These are phyloP conservation scores for Iselma pallidipennis DNA, from an alignment of 2,888 invertebrate species.

Conservation along the genomic window DNA sequence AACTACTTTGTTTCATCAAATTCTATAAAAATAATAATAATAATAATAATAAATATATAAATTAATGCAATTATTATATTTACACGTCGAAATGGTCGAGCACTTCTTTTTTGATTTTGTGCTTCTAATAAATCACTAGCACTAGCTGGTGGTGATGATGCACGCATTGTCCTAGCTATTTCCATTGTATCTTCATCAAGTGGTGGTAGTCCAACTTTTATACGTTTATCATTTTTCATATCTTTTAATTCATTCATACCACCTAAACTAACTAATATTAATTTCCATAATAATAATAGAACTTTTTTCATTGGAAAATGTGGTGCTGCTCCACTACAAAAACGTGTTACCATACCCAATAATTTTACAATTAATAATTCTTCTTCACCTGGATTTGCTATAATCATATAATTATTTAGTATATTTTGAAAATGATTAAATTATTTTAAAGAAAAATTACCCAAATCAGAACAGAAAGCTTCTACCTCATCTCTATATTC, in stretches of 20 bases:
- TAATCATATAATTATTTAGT: slow-evolving; percentile 17
- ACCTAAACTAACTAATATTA: slow-evolving; percentile 88
- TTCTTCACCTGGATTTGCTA: slow-evolving; percentile 67
- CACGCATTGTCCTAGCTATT: slow-evolving; percentile 91
- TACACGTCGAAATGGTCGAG: slow-evolving; percentile 70
- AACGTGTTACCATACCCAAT: slow-evolving; percentile 93
- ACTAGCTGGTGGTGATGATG: slow-evolving; percentile 93
- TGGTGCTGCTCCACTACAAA: slow-evolving; percentile 93
- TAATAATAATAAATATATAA: background rate
- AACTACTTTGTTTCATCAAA: slow-evolving; percentile 89
- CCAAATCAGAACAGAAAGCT: slow-evolving; percentile 63
- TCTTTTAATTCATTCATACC: slow-evolving; percentile 84
- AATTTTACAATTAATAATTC: slow-evolving; percentile 87
- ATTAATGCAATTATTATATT: slow-evolving; percentile 26
- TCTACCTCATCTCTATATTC: slow-evolving; percentile 59
- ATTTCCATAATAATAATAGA: slow-evolving; percentile 92
- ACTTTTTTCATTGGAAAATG: slow-evolving; percentile 99
- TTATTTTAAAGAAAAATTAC: slow-evolving; percentile 21
- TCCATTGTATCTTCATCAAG: slow-evolving; percentile 92
- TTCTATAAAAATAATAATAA: slow-evolving; percentile 57
- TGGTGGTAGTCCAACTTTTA: slow-evolving; percentile 71
- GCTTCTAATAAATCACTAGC: slow-evolving; percentile 87
- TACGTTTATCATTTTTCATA: slow-evolving; percentile 72
- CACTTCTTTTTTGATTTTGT: slow-evolving; percentile 77
- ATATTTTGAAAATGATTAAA: background rate